A percentile compares a stretch with the other conserved stretches of the same genome.
phyloP scores from a whole-genome alignment of 2,113 vertebrate species.

The Crotalus viridis region DNA sequence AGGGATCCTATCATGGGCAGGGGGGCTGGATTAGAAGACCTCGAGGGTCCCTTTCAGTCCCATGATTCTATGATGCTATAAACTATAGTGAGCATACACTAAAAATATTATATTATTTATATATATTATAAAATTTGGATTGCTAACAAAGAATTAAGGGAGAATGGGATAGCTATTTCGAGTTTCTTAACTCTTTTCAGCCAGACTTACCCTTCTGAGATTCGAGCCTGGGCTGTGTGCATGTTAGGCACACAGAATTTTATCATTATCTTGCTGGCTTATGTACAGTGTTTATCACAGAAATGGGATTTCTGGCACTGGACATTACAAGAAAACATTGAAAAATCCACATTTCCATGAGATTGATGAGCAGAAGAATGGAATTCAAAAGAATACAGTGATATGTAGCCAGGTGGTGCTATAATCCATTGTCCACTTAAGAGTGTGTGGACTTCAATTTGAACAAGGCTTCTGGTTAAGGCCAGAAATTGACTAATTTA shows the following conservation, averaged over 20 bases:
- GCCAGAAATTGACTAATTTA: not conserved
- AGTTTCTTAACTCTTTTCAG: no score
- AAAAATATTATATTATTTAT: no score
- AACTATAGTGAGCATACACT: not conserved
- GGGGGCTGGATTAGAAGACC: no score
- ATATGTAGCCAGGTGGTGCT: not conserved
- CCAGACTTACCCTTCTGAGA: no score
- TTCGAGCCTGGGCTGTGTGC: no score
- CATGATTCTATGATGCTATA: not conserved
- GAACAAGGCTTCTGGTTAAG: not conserved
- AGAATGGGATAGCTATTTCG: no score
- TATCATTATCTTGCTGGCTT: not conserved
- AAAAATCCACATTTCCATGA: not conserved
- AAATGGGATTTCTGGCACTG: not conserved
- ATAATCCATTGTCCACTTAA: not conserved
- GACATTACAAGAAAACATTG: not conserved
- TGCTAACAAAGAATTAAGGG: no score
- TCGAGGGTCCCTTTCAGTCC: not conserved
- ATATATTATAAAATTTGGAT: no score
- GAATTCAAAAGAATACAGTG: not conserved
- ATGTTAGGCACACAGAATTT: not conserved
- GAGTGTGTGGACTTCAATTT: not conserved
- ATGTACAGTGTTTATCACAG: not conserved
- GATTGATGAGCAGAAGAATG: not conserved
- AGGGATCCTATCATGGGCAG: not conserved